Percentiles rank a stretch among this genome's conserved stretches.
Conservation (phyloP, 2,797 vertebrate species). For the Pseudochirops cupreus region DNA sequence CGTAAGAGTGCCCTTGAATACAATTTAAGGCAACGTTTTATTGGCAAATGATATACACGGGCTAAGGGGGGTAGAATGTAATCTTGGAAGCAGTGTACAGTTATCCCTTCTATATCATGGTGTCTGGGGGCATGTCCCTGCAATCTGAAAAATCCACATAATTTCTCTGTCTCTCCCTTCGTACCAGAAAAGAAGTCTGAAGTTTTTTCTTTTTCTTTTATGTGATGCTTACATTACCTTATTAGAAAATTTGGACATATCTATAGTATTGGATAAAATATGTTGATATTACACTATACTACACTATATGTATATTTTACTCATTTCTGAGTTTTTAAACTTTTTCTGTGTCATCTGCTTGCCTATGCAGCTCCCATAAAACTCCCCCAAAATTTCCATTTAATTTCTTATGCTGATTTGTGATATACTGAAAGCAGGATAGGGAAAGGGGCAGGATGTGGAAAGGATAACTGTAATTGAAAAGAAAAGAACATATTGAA, state of each 20-base stretch:
- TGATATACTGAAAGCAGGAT: neutral
- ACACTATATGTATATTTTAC: neutral
- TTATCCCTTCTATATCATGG: neutral
- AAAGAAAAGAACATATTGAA: neutral
- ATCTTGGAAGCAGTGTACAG: neutral
- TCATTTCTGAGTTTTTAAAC: neutral
- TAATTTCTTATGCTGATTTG: neutral
- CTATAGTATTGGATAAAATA: neutral
- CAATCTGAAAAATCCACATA: neutral
- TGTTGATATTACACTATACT: neutral
- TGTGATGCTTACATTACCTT: neutral
- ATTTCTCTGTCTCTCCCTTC: neutral
- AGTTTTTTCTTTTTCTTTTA: neutral
- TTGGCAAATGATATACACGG: neutral
- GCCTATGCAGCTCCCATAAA: neutral
- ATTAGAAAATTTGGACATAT: neutral
- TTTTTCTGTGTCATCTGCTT: neutral
- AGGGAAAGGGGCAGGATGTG: neutral
- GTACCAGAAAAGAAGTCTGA: neutral
- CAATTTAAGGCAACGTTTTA: neutral
- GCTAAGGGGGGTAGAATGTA: neutral
- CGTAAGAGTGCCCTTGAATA: neutral
- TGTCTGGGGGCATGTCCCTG: rapidly evolving
- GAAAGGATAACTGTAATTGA: neutral
- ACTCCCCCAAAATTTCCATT: neutral